Evolutionary conservation across 2,113 vertebrate species (phyloP).

Genomic region (Misgurnus mizolepis): DNA sequence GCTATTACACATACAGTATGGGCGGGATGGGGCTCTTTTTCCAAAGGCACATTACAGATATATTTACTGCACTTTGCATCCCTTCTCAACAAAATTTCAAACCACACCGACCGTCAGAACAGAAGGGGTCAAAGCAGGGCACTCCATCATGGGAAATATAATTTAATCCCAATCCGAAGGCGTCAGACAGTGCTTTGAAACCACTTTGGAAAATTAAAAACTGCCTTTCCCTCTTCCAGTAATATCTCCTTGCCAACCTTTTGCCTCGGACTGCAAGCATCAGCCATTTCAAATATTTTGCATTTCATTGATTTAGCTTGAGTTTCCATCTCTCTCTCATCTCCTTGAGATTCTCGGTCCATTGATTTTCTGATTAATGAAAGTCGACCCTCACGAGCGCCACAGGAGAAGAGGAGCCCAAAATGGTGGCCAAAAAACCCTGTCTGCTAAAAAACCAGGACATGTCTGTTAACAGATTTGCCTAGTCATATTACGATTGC

Average conservation of each 20-base stretch:
- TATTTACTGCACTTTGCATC: constrained; percentile 42
- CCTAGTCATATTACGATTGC: constrained; percentile 41
- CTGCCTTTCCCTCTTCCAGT: constrained; percentile 39
- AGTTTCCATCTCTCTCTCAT: constrained; percentile 27
- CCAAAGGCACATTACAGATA: constrained; percentile 49
- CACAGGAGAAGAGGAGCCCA: constrained; percentile 12
- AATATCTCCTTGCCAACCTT: constrained; percentile 27
- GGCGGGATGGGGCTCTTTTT: not conserved
- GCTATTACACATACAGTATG: not conserved
- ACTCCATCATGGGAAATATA: constrained; percentile 52
- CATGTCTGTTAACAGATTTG: constrained; percentile 47
- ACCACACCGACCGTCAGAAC: constrained; percentile 48
- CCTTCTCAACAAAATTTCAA: constrained; percentile 31
- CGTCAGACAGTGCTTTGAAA: constrained; percentile 53
- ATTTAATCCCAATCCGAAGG: constrained; percentile 62
- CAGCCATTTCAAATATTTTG: constrained; percentile 51
- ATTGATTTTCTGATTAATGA: constrained; percentile 58
- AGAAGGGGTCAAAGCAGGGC: constrained; percentile 49
- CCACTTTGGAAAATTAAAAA: constrained; percentile 65
- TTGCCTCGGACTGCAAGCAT: constrained; percentile 21
- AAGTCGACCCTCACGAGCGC: constrained; percentile 12
- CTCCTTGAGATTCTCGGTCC: constrained; percentile 37
- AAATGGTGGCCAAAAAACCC: constrained; percentile 24
- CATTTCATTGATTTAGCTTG: constrained; percentile 56
- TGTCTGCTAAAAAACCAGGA: constrained; percentile 25